A percentile compares a stretch with the other conserved stretches of the same genome.
phyloP scores from a whole-genome alignment of 2,888 invertebrate species.

The Drosophila maculinotata region DNA sequence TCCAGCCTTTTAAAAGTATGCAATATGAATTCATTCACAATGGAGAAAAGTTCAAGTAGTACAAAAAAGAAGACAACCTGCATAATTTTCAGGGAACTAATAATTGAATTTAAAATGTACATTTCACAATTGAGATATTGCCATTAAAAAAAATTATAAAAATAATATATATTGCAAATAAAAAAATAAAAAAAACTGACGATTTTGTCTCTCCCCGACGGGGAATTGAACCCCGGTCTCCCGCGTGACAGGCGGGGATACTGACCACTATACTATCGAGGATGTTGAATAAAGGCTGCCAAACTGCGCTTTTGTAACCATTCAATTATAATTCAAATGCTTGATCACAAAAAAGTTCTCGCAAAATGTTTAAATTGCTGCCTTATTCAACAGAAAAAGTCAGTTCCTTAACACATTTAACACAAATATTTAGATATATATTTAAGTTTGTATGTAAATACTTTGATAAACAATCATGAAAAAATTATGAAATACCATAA shows the following conservation, averaged over 20 bases:
- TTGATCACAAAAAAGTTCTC: neutral
- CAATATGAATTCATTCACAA: too few species aligned
- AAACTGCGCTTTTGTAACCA: neutral
- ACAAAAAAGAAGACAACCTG: too few species aligned
- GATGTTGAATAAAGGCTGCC: rapidly evolving
- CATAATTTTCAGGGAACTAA: too few species aligned
- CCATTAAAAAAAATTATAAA: neutral
- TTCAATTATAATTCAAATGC: neutral
- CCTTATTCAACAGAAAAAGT: too few species aligned
- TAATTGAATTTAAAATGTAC: too few species aligned
- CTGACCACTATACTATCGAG: slow-evolving; percentile 73
- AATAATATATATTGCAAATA: neutral
- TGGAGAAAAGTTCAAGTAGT: too few species aligned
- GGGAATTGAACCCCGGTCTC: slow-evolving; percentile 68
- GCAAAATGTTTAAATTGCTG: too few species aligned
- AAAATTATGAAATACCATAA: neutral
- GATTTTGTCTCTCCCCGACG: slow-evolving; percentile 46
- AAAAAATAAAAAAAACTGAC: neutral
- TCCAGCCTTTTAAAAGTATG: neutral
- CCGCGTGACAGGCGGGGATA: slow-evolving; percentile 69
- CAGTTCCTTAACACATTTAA: too few species aligned
- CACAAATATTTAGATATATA: too few species aligned
- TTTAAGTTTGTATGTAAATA: neutral
- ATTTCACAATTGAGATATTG: neutral
- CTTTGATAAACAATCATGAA: neutral